phyloP scores from a whole-genome alignment of 2,113 vertebrate genomes.

The Pollachius pollachius region DNA sequence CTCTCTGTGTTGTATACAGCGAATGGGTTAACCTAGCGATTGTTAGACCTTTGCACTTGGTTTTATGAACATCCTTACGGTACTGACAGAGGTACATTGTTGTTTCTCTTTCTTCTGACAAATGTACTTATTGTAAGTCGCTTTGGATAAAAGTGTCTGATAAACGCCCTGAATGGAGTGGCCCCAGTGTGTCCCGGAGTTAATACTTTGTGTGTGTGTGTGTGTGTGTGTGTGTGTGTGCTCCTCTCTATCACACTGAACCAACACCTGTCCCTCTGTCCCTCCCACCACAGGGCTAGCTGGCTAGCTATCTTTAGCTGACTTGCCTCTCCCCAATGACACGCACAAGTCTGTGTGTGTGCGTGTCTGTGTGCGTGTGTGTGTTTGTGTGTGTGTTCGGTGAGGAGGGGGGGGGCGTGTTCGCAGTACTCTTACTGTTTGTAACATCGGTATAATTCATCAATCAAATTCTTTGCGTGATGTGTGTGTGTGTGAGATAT shows the following conservation, averaged over 20 bases:
- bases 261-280: constrained; percentile 57
- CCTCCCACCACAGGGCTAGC: constrained; percentile 22
- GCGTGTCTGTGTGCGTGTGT: constrained; percentile 7
- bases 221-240: not conserved
- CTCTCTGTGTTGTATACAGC: no score
- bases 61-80: no score
- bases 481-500: not conserved
- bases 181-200: no score
- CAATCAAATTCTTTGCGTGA: not conserved
- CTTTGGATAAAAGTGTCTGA: no score
- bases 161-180: no score
- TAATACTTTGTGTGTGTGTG: not conserved
- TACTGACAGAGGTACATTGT: no score
- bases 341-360: constrained; percentile 4
- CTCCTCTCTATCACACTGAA: not conserved
- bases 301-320: constrained; percentile 50
- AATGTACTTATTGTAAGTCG: no score
- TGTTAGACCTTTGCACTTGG: no score
- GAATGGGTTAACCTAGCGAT: no score
- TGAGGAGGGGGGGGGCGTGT: not conserved
- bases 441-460: no score
- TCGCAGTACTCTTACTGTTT: no score
- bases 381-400: constrained; percentile 9
- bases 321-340: constrained; percentile 17
- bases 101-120: no score